Conservation (phyloP, 2,113 vertebrate genomes). For the Sylvietta virens region DNA sequence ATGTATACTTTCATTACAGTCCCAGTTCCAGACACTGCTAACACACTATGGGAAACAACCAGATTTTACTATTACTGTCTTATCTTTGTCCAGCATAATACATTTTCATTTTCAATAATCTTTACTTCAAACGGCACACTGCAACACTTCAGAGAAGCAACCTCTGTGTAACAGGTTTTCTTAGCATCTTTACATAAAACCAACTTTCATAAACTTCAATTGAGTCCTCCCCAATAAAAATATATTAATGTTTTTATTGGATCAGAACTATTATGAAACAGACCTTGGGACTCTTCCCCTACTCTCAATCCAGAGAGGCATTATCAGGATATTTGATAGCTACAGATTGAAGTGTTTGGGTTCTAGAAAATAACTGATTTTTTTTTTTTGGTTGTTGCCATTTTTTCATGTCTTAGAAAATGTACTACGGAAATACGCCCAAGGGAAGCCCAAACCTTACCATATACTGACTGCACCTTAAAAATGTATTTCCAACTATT, state of each 20-base stretch:
- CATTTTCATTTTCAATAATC: neutral
- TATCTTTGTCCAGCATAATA: neutral
- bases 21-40: neutral
- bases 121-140: neutral
- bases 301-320: neutral
- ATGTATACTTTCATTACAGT: neutral
- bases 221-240: neutral
- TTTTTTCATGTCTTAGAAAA: neutral
- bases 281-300: neutral
- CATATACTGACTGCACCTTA: neutral
- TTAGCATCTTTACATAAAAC: conserved; percentile 5
- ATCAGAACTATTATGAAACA: neutral
- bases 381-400: neutral
- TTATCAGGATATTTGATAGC: neutral
- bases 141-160: neutral
- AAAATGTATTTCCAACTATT: neutral
- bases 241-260: neutral
- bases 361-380: neutral
- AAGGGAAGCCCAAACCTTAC: neutral
- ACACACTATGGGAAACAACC: neutral
- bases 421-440: neutral
- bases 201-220: neutral
- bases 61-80: neutral
- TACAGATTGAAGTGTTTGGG: neutral
- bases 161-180: neutral